phyloP scores from a whole-genome alignment of 2,113 vertebrate genomes.

The Hystrix cristata region DNA sequence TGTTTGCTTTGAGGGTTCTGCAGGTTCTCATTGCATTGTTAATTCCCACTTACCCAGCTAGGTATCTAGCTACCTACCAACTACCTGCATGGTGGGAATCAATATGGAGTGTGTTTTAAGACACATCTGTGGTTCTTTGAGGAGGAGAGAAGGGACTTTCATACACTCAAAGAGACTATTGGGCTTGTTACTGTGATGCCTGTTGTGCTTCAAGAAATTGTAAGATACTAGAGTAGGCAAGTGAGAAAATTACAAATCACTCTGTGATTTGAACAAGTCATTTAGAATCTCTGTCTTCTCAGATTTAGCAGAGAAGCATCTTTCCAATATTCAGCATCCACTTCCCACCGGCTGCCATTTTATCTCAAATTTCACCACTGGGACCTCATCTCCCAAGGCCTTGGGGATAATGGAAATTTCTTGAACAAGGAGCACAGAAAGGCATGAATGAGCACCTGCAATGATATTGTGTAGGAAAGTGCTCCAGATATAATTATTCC shows the following conservation, averaged over 20 bases:
- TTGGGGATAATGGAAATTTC: background rate
- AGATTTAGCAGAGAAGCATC: background rate
- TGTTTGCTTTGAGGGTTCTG: background rate
- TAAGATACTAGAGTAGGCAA: background rate
- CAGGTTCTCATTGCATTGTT: background rate
- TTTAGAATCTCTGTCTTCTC: background rate
- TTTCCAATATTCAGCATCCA: background rate
- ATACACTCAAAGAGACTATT: too few relatives aligned
- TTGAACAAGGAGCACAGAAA: background rate
- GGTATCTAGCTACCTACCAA: background rate
- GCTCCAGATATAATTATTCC: background rate
- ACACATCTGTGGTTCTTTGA: background rate
- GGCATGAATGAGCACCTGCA: background rate
- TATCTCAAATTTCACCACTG: too few relatives aligned
- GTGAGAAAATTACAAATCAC: background rate
- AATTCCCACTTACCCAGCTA: background rate
- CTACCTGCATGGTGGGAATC: background rate
- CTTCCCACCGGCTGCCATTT: background rate
- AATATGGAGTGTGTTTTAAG: background rate
- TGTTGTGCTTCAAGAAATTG: background rate
- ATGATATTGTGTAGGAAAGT: background rate
- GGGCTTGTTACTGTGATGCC: background rate
- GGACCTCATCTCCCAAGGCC: background rate
- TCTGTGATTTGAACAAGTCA: background rate
- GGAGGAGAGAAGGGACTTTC: background rate